Evolutionary conservation across 2,113 vertebrate genomes (phyloP).

Genomic region (Lontra canadensis): DNA sequence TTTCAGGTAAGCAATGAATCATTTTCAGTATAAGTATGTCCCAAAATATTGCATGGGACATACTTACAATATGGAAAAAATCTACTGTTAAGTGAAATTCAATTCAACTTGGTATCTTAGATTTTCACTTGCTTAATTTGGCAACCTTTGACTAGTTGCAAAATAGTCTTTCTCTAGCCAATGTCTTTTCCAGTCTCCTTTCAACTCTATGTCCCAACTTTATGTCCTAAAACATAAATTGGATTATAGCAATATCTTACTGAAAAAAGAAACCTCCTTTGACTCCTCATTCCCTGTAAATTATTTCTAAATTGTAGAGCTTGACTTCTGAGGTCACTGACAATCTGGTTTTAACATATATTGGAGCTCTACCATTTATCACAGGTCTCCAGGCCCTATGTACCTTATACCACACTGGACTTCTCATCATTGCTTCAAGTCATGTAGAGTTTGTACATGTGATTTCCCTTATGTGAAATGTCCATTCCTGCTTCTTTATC

Average conservation of each 20-base stretch:
- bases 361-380: neutral
- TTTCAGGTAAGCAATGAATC: neutral
- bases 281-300: neutral
- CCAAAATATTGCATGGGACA: neutral
- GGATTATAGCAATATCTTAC: neutral
- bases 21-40: neutral
- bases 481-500: neutral
- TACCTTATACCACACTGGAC: neutral
- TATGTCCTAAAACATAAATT: neutral
- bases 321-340: neutral
- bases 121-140: conserved; percentile 19
- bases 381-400: neutral
- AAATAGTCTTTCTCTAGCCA: neutral
- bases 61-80: neutral
- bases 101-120: neutral
- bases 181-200: neutral
- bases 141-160: neutral
- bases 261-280: neutral
- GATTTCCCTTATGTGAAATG: neutral
- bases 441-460: neutral
- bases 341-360: neutral
- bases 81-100: neutral
- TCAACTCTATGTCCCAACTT: neutral
- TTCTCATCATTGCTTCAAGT: neutral
- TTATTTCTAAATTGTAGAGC: neutral